Evolutionary conservation across 2,797 vertebrate genomes (phyloP).

Genomic region (Pangasius sanitwongsei): DNA sequence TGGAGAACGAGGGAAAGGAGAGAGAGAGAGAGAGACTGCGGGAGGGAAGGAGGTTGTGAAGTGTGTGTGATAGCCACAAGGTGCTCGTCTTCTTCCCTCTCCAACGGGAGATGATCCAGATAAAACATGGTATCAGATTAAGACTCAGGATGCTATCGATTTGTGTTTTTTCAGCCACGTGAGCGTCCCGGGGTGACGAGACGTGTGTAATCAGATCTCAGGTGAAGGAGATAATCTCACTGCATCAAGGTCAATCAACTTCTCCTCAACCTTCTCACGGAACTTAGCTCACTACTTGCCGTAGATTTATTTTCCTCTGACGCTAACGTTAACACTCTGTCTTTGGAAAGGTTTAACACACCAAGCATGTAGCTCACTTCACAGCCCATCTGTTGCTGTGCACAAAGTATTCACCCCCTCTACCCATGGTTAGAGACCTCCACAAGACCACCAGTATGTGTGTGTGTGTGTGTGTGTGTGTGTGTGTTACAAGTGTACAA

Average conservation of each 20-base stretch:
- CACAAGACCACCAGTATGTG: neutral
- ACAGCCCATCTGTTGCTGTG: too few relatives aligned
- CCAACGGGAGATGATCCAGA: constrained; percentile 68
- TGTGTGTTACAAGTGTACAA: too few relatives aligned
- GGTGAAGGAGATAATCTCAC: constrained; percentile 53
- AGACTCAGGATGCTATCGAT: constrained; percentile 74
- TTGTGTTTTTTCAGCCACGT: constrained; percentile 75
- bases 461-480: too few relatives aligned
- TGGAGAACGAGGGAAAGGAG: constrained; percentile 72
- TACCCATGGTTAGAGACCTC: neutral
- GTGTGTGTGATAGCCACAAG: constrained; percentile 35
- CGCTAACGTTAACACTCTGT: neutral
- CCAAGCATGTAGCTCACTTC: neutral
- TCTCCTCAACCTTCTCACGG: constrained; percentile 11
- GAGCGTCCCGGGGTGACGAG: constrained; percentile 75
- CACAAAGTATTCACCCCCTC: too few relatives aligned
- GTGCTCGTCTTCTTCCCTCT: constrained; percentile 62
- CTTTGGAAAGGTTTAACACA: neutral
- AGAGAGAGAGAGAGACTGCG: constrained; percentile 21
- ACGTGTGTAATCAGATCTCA: constrained; percentile 75
- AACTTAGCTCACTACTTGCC: neutral
- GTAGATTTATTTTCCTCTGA: neutral
- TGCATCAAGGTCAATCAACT: constrained; percentile 53
- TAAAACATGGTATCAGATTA: constrained; percentile 75
- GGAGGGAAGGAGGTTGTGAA: neutral